Conservation (phyloP, 2,113 vertebrate species). For the Cinclus cinclus region DNA sequence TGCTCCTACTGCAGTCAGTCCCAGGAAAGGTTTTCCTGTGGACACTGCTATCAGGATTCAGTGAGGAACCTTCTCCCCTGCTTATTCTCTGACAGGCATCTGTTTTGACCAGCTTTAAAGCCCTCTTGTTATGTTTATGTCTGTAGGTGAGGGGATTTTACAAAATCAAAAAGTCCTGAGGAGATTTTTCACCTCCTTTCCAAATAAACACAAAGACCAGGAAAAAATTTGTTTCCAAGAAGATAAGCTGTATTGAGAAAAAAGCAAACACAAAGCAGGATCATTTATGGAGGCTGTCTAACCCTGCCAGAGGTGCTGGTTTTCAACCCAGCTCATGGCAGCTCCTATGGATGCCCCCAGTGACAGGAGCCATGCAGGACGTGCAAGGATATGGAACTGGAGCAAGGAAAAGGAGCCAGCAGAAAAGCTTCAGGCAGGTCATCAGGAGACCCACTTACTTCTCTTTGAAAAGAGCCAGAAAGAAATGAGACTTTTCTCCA, state of each 20-base stretch:
- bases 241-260: not conserved
- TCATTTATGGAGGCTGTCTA: not conserved
- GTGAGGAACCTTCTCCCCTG: not conserved
- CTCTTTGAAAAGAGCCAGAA: not conserved
- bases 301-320: not conserved
- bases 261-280: not conserved
- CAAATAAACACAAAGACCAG: not conserved
- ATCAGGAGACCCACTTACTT: not conserved
- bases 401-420: not conserved
- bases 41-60: not conserved
- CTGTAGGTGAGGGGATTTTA: not conserved
- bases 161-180: not conserved
- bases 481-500: not conserved
- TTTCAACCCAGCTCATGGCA: not conserved
- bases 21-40: not conserved
- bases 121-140: not conserved
- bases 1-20: not conserved
- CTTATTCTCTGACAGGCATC: not conserved
- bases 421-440: not conserved
- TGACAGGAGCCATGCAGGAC: fast-evolving
- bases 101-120: not conserved
- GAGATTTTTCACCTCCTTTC: not conserved
- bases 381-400: not conserved
- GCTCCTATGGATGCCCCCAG: not conserved
- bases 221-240: not conserved